Evolutionary conservation across 2,113 vertebrate genomes (phyloP), one percentile per base, ranked within the genome.

Genomic region (Oophaga pumilio): DNA sequence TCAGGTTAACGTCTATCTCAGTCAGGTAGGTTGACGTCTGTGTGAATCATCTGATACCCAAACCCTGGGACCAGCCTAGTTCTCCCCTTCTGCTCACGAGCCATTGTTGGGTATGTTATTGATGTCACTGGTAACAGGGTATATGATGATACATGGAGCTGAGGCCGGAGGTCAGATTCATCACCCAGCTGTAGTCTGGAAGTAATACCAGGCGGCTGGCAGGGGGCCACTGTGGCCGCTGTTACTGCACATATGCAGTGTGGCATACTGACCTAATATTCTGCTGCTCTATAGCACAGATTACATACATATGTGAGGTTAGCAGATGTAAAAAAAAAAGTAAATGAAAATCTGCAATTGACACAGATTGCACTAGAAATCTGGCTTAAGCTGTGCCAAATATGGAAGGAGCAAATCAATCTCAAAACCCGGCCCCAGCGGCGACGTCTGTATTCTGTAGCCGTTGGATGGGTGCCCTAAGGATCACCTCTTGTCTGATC

Each of bases 11-110:
- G 81, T 53, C 62, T 83, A 24, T 43, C 15, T 24, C 80, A 52
- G 80, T 50, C 22, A 52, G 52, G 20, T 76, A 66, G 80, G 62
- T 17, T 68, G 81, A 83, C 60, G 50, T 50, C n/a, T n/a, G 81
- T 83, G 81, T 69, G 81, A 83, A 24, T 52, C 81, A 69, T 43
- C n/a, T n/a, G 81, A 82, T 82, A 82, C 43, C 20, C 62, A 3
- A 15, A 13, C 9, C 10, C 43, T n/a, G 49, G 80, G 60, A 22
- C 43, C 59, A 66, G 33, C 60, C 50, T 62, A 66, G 20, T 43
- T 82, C 33, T 68, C 20, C 43, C 62, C 60, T 52, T 22, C 60
- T 49, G 62, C 43, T 43, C 60, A 2, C 53, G 5, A 56, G 56
- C 53, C 50, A 33, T 56, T 59, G 33, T 74, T 74, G 49, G n/a